These are phyloP conservation scores for Ditylenchus dipsaci DNA, from an alignment of 1,140 invertebrate species.

Conservation along the genomic window DNA sequence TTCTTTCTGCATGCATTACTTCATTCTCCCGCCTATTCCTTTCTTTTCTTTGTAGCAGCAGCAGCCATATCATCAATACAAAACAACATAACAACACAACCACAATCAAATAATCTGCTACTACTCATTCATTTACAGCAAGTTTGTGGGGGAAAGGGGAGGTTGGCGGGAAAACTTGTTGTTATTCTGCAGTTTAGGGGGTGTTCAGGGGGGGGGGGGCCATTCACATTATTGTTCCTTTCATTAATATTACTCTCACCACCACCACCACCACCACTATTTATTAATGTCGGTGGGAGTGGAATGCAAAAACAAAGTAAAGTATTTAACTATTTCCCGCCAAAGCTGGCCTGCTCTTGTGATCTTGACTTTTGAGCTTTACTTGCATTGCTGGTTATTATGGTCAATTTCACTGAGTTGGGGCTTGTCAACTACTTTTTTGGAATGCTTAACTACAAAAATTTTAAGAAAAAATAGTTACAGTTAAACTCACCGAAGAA, in stretches of 20 bases:
- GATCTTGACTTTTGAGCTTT: too few species aligned
- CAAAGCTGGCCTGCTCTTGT: too few species aligned
- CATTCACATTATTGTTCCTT: not conserved
- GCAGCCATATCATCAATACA: not conserved
- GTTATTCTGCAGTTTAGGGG: not conserved
- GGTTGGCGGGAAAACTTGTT: constrained; percentile 5
- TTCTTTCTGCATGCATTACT: not conserved
- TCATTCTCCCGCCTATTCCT: not conserved
- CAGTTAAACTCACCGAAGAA: too few species aligned
- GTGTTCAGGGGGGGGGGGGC: not conserved
- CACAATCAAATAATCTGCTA: constrained; percentile 7
- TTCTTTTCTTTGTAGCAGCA: not conserved
- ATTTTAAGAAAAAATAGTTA: too few species aligned
- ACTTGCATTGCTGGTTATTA: too few species aligned
- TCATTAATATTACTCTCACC: not conserved
- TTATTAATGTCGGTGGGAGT: not conserved
- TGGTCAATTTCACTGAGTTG: too few species aligned
- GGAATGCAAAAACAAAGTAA: not conserved
- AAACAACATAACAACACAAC: not conserved
- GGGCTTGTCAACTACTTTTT: too few species aligned
- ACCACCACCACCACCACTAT: not conserved
- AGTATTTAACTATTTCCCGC: not conserved
- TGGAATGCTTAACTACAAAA: too few species aligned
- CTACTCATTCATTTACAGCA: not conserved
- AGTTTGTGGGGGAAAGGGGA: not conserved